Conservation (phyloP, 2,113 vertebrate species). For the Rhabdomys dilectus region DNA sequence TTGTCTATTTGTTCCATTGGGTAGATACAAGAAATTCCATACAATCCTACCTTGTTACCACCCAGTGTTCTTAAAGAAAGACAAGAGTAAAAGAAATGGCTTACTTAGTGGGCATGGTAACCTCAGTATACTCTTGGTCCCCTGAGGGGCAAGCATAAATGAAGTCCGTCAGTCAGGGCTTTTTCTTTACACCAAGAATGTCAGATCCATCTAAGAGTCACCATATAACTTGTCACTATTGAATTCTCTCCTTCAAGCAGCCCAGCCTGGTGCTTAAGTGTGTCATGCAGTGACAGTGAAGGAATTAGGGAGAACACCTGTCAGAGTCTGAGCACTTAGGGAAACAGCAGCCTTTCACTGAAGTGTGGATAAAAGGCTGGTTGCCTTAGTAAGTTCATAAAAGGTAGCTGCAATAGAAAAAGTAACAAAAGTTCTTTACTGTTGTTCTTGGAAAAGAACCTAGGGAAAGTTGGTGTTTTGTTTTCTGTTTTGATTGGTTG, state of each 20-base stretch:
- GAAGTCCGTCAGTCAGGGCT: neutral
- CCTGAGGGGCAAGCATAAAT: neutral
- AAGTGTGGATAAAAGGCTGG: neutral
- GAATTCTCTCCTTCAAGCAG: neutral
- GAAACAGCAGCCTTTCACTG: slow-evolving; percentile 53
- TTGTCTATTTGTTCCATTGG: neutral
- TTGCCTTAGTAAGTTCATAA: slow-evolving; percentile 50
- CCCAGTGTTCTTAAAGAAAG: neutral
- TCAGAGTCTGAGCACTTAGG: slow-evolving; percentile 8
- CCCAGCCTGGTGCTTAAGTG: neutral
- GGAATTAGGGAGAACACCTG: neutral
- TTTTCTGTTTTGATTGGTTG: neutral
- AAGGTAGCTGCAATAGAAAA: slow-evolving; percentile 49
- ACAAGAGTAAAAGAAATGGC: neutral
- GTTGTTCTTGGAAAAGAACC: slow-evolving; percentile 58
- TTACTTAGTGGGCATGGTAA: neutral
- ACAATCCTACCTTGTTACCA: neutral
- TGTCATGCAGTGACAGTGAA: neutral
- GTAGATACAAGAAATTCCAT: neutral
- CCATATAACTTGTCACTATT: neutral
- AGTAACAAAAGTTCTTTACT: slow-evolving; percentile 60
- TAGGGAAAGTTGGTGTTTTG: neutral
- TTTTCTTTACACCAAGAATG: slow-evolving; percentile 20
- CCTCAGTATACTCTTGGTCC: neutral
- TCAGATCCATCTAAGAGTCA: neutral